These are phyloP conservation scores for Drosophila saltans DNA, from an alignment of 1,140 invertebrate species.

Conservation along the genomic window DNA sequence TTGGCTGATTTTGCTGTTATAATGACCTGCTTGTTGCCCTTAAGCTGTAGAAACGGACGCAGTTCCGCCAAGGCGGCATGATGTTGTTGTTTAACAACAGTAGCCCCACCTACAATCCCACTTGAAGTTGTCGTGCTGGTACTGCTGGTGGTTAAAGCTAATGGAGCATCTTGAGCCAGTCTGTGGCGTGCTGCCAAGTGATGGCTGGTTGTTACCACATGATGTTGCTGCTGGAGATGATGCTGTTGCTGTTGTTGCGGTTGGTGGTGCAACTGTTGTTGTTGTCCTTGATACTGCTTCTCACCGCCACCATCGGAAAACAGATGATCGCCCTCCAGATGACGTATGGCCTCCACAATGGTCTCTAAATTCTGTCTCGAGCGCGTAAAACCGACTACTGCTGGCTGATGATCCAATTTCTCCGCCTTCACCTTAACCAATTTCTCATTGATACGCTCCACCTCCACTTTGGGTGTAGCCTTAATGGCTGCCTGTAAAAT, in stretches of 20 bases:
- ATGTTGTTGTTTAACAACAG: slow-evolving; percentile 61
- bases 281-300: slow-evolving; percentile 75
- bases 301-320: slow-evolving; percentile 89
- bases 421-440: slow-evolving; percentile 77
- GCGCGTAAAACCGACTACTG: slow-evolving; percentile 34
- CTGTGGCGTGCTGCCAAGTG: slow-evolving; percentile 41
- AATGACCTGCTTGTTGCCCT: slow-evolving; percentile 78
- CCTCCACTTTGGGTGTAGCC: slow-evolving; percentile 92
- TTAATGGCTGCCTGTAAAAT: slow-evolving; percentile 93
- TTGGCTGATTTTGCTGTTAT: slow-evolving; percentile 65
- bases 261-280: slow-evolving; percentile 44
- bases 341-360: slow-evolving; percentile 98
- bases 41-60: slow-evolving; percentile 87
- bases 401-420: slow-evolving; percentile 61
- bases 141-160: slow-evolving; percentile 88
- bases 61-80: slow-evolving; percentile 86
- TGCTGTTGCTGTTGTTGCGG: slow-evolving; percentile 36
- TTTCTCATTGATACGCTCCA: slow-evolving; percentile 85
- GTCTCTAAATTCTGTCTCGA: slow-evolving; percentile 97
- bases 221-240: slow-evolving; percentile 41
- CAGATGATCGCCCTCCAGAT: slow-evolving; percentile 96
- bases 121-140: neutral
- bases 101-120: neutral
- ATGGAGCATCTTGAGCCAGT: slow-evolving; percentile 86
- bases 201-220: slow-evolving; percentile 7